Conservation (phyloP, 2,888 invertebrate genomes). For the Axea sp. region DNA sequence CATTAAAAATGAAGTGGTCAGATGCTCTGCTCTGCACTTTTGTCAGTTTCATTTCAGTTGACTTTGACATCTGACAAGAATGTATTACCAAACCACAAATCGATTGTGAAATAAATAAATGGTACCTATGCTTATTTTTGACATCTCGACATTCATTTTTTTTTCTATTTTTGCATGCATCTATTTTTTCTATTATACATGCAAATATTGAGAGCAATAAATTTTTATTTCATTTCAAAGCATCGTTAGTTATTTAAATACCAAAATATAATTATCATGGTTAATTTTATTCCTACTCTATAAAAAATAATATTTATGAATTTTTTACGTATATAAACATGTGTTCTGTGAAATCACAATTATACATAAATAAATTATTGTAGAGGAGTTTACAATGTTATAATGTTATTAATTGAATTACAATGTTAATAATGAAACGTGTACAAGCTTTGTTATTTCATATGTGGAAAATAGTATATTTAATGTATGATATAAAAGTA, state of each 20-base stretch:
- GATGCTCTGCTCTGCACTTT: constrained; percentile 31
- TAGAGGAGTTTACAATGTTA: no score
- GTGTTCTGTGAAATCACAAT: no score
- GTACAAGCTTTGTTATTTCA: no score
- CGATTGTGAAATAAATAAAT: constrained; percentile 57
- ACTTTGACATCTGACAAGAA: constrained; percentile 44
- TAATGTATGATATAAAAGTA: no score
- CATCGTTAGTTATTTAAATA: constrained; percentile 16
- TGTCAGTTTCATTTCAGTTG: constrained; percentile 55
- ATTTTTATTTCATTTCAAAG: constrained; percentile 41
- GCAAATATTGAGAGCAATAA: constrained; percentile 41
- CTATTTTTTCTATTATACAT: no score
- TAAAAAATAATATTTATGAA: no score
- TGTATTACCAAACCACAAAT: constrained; percentile 51
- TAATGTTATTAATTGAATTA: no score
- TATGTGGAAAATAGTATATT: no score
- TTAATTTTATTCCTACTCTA: constrained; percentile 9
- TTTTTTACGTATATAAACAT: no score
- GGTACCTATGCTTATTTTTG: constrained; percentile 53
- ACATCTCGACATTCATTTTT: constrained; percentile 32
- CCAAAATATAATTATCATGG: constrained; percentile 2
- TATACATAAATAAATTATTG: no score
- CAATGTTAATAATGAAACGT: no score
- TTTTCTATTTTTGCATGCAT: constrained; percentile 11
- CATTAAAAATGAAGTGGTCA: constrained; percentile 52